phyloP scores from a whole-genome alignment of 2,113 vertebrate species.

The Megaceryle maxima region DNA sequence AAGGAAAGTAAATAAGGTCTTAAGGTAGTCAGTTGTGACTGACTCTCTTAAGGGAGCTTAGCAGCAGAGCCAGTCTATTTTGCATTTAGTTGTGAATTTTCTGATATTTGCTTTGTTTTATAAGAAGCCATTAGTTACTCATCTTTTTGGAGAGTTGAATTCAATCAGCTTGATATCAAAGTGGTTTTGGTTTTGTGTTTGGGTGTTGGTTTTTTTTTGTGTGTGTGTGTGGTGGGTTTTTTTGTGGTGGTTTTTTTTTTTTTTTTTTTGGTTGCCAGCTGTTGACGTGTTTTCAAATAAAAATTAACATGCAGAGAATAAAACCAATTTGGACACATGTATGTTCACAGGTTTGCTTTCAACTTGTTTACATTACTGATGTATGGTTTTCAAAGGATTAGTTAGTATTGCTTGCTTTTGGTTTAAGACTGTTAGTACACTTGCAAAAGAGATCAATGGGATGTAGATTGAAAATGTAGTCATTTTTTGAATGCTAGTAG shows the following conservation, averaged over 20 bases:
- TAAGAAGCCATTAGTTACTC: neutral
- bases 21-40: neutral
- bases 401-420: neutral
- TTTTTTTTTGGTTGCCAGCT: neutral
- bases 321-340: neutral
- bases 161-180: neutral
- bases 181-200: too few relatives aligned
- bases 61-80: neutral
- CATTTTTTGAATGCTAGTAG: neutral
- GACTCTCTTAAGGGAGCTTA: neutral
- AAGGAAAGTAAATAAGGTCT: neutral
- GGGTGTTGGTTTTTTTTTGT: too few relatives aligned
- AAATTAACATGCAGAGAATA: neutral
- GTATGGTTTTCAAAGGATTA: neutral
- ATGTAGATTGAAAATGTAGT: neutral
- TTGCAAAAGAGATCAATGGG: neutral
- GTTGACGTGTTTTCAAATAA: neutral
- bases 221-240: too few relatives aligned
- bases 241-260: too few relatives aligned
- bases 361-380: neutral
- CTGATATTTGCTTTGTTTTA: neutral
- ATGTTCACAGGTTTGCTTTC: neutral
- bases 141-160: neutral
- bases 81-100: neutral
- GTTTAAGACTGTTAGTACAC: neutral